Percentiles rank a stretch among this genome's conserved stretches.
Evolutionary conservation across 2,113 vertebrate genomes (phyloP).

Genomic region (Spea multiplicata): DNA sequence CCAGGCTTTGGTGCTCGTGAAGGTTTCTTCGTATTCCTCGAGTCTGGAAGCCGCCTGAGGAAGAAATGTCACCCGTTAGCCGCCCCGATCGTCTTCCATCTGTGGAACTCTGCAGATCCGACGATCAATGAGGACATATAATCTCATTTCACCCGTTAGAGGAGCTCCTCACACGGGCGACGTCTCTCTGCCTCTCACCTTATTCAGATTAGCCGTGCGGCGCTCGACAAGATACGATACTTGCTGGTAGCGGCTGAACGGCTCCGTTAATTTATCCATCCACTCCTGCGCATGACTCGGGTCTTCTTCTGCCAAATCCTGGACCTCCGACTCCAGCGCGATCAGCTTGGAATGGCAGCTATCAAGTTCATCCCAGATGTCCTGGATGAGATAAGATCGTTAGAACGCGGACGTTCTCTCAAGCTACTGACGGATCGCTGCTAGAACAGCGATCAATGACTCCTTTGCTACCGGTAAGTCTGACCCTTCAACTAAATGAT

Average conservation of each 20-base stretch:
- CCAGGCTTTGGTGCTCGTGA: constrained; percentile 76
- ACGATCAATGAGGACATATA: too few relatives aligned
- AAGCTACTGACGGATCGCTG: too few relatives aligned
- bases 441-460: too few relatives aligned
- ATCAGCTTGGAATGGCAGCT: constrained; percentile 80
- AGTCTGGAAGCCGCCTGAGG: constrained; percentile 76
- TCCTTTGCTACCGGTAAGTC: too few relatives aligned
- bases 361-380: constrained; percentile 85
- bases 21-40: constrained; percentile 82
- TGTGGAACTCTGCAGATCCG: too few relatives aligned
- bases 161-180: background rate
- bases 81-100: too few relatives aligned
- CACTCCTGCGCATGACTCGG: constrained; percentile 72
- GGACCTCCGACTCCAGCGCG: constrained; percentile 79
- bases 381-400: constrained; percentile 58
- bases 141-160: too few relatives aligned
- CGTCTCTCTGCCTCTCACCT: constrained; percentile 63
- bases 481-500: too few relatives aligned
- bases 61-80: constrained; percentile 3
- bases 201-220: constrained; percentile 81
- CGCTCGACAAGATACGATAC: constrained; percentile 80
- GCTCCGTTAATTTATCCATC: constrained; percentile 73
- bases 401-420: too few relatives aligned
- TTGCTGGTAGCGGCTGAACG: constrained; percentile 74
- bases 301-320: constrained; percentile 78